Evolutionary conservation across 2,113 vertebrate genomes (phyloP).

Genomic region (Psophia crepitans): DNA sequence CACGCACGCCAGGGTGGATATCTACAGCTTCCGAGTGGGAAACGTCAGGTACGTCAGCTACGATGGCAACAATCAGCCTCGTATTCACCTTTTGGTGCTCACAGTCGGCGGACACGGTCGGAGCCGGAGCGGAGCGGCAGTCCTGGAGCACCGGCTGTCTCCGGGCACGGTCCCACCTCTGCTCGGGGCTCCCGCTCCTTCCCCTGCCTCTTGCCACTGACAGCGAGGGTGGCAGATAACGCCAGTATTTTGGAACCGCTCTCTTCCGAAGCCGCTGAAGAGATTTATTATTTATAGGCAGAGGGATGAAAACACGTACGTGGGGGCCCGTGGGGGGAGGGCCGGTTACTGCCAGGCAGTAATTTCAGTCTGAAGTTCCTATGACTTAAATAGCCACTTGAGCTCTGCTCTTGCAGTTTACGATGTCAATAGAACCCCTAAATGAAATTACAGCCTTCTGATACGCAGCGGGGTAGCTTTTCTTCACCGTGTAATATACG

Average conservation of each 20-base stretch:
- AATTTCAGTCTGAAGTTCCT: conserved; percentile 80
- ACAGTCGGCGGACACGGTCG: neutral
- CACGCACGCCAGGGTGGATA: neutral
- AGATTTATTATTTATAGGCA: conserved; percentile 74
- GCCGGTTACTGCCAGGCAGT: conserved; percentile 74
- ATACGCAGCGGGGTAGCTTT: conserved; percentile 80
- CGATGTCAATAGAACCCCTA: conserved; percentile 79
- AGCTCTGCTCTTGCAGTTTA: conserved; percentile 80
- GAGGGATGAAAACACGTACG: conserved; percentile 55
- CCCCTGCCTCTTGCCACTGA: neutral
- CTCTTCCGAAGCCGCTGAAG: conserved; percentile 32
- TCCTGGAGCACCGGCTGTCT: neutral
- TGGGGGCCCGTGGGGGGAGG: conserved; percentile 61
- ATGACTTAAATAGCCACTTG: conserved; percentile 83
- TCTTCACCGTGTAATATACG: conserved; percentile 79
- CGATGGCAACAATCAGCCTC: neutral
- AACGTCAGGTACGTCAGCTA: conserved; percentile 16
- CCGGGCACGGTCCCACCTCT: neutral
- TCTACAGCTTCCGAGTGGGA: neutral
- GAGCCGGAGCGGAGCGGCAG: neutral
- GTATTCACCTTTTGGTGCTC: neutral
- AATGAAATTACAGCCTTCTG: conserved; percentile 84
- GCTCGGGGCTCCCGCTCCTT: neutral
- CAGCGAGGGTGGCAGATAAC: neutral
- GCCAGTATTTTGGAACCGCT: conserved; percentile 41